Base-by-base conservation (phyloP, 1,140 invertebrate genomes). In the Drosophila saltans region DNA sequence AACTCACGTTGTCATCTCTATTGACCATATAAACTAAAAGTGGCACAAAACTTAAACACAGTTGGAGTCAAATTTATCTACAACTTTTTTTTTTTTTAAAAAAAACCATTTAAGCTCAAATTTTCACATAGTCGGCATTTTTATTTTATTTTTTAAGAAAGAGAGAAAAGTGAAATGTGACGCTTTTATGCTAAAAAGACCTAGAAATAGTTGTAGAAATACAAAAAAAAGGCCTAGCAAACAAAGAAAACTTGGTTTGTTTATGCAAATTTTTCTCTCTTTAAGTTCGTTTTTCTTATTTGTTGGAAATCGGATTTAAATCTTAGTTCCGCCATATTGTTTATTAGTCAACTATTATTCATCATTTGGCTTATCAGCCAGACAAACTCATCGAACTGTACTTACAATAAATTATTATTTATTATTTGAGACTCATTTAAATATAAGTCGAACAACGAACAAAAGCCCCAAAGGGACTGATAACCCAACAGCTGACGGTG, bases 151-250 rank as follows among this genome's bases (percentile, higher is more conserved):
- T 60, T 60, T 60, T 30, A n/a, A 30, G 39, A 57, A 21, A 28
- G 24, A 60, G 57, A 28, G 26, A 30, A 88, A 88, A 86, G 83
- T 86, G 80, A 86, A 86, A 86, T 88, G 83, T 86, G 76, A 88
- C 76, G 80, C 55, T 65, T 62, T 66, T 76, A 80, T 88, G 82
- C 72, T 86, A 80, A 88, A 83, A 74, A 56, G 72, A 48, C 28
- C 45, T 28, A 72, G 41, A 62, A 61, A 72, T 65, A 26, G 36
- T 62, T 24, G 45, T 3, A 40, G 33, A 68, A 57, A 69, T 39
- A 48, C 63, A 67, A 24, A 58, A 69, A 41, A 48, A 66, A 67
- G 61, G 62, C n/a, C 48, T 41, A 45, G 79, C 75, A 85, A 88
- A 16, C 16, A 16, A 16, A 79, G 79, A 79, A 71, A 33, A 56